Conservation (phyloP, 2,113 vertebrate genomes). For the Casuarius casuarius region DNA sequence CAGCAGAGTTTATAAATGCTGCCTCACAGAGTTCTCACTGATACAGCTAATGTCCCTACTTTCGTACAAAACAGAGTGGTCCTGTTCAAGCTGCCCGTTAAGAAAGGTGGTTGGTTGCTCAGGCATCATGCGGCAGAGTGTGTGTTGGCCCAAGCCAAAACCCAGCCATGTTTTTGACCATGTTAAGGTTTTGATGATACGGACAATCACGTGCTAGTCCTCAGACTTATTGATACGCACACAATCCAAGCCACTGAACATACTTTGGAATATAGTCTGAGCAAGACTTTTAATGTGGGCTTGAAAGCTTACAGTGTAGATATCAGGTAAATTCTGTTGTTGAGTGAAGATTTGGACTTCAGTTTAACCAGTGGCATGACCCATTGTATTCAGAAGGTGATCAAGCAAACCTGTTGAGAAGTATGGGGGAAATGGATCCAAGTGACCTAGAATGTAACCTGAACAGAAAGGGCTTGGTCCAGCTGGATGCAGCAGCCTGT, state of each 20-base stretch:
- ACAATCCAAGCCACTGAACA: background rate
- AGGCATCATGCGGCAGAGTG: rapidly evolving
- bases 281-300: background rate
- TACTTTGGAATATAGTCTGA: background rate
- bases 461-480: background rate
- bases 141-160: background rate
- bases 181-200: background rate
- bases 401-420: background rate
- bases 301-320: background rate
- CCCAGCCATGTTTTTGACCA: background rate
- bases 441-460: background rate
- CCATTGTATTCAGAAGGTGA: background rate
- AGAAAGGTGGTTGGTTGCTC: background rate
- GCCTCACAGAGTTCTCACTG: background rate
- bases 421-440: background rate
- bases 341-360: background rate
- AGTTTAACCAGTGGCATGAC: background rate
- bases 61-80: background rate
- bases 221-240: background rate
- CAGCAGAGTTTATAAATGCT: background rate
- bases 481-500: background rate
- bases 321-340: background rate
- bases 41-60: background rate
- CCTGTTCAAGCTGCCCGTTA: background rate
- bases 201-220: background rate